A percentile compares a stretch with the other conserved stretches of the same genome.
Evolutionary conservation across 2,113 vertebrate genomes (phyloP).

Genomic region (Oreochromis tanganicae): DNA sequence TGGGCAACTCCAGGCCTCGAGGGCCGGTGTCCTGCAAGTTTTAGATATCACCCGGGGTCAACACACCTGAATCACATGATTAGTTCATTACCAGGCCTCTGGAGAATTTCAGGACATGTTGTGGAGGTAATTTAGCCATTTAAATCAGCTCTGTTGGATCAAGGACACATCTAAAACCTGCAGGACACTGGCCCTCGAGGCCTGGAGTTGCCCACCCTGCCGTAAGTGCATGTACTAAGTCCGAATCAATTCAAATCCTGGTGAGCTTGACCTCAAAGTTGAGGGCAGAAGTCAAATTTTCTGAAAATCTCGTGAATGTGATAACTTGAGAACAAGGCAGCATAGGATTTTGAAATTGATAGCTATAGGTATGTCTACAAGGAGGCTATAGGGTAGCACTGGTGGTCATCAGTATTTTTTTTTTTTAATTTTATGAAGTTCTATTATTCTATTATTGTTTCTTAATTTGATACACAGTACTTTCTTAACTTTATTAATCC

Average conservation of each 20-base stretch:
- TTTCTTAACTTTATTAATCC: background rate
- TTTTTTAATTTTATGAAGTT: background rate
- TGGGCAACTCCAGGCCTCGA: background rate
- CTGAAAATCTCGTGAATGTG: background rate
- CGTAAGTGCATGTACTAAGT: background rate
- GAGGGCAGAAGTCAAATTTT: background rate
- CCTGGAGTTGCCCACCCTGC: background rate
- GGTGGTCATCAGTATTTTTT: background rate
- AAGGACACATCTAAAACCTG: background rate
- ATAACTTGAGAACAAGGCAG: background rate
- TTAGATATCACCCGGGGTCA: background rate
- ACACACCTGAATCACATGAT: background rate
- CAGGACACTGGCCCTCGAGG: fast-evolving
- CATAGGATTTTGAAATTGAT: background rate
- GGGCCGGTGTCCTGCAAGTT: background rate
- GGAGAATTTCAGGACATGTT: too few relatives aligned
- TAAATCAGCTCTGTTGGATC: background rate
- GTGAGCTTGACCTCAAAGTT: background rate
- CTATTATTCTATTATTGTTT: background rate
- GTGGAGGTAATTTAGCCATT: too few relatives aligned
- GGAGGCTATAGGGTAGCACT: background rate
- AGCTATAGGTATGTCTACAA: background rate
- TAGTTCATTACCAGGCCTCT: background rate
- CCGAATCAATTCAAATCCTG: background rate
- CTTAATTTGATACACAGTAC: background rate